Conservation (phyloP, 2,888 invertebrate genomes). For the Pristionchus maxplancki region DNA sequence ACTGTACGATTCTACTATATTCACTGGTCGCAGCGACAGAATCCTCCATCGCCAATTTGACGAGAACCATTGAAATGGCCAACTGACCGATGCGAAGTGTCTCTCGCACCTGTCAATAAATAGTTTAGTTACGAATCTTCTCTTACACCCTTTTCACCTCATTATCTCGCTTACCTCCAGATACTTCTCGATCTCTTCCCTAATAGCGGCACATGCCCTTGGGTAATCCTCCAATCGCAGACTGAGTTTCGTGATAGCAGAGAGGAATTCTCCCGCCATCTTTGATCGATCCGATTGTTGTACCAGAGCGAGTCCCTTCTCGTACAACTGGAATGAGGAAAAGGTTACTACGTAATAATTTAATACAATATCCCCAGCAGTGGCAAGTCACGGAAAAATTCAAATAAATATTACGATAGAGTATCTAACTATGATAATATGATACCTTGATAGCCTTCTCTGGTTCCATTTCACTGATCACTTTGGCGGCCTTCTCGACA, state of each 20-base stretch:
- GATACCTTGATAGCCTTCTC: slow-evolving; percentile 73
- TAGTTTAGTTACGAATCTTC: not conserved
- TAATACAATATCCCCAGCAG: too few relatives aligned
- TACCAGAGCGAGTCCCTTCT: slow-evolving; percentile 78
- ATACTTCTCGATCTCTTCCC: slow-evolving; percentile 90
- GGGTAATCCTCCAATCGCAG: slow-evolving; percentile 90
- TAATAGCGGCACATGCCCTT: slow-evolving; percentile 89
- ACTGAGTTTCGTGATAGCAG: slow-evolving; percentile 85
- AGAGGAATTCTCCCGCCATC: slow-evolving; percentile 82
- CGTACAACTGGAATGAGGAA: slow-evolving; percentile 74
- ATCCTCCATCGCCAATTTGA: slow-evolving; percentile 91
- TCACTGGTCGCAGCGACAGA: slow-evolving; percentile 89
- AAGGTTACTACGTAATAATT: too few relatives aligned
- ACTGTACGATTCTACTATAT: slow-evolving; percentile 62
- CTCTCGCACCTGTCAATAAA: slow-evolving; percentile 58
- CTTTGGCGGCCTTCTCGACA: slow-evolving; percentile 80
- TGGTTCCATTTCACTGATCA: slow-evolving; percentile 68
- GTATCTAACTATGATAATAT: too few relatives aligned
- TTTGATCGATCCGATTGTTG: slow-evolving; percentile 82
- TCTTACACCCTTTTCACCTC: too few relatives aligned
- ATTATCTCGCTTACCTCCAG: slow-evolving; percentile 83
- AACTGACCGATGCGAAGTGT: slow-evolving; percentile 83
- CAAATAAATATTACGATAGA: not conserved
- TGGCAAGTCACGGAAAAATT: not conserved
- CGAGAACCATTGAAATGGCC: slow-evolving; percentile 90